These are phyloP conservation scores for Adelognathus sp. DNA, from an alignment of 2,888 invertebrate species.

Conservation along the genomic window DNA sequence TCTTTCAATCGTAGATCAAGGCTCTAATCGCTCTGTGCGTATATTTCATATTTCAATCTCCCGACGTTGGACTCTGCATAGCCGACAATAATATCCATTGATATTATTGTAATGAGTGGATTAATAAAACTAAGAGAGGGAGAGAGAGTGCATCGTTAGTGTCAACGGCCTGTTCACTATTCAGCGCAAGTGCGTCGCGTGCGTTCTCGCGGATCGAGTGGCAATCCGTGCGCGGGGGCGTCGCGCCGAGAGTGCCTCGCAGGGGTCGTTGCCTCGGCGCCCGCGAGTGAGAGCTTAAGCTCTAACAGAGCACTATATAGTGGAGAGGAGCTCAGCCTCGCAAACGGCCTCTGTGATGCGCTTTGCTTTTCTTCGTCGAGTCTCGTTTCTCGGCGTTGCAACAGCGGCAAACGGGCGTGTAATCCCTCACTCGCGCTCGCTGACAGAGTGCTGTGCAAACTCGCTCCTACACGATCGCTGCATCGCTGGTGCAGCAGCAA, in stretches of 20 bases:
- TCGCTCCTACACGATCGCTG: not conserved
- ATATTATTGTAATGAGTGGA: slow-evolving; percentile 14
- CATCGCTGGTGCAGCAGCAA: not conserved
- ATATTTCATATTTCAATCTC: not conserved
- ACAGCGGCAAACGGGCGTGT: slow-evolving; percentile 38
- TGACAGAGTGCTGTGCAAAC: not conserved
- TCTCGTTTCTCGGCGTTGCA: slow-evolving; percentile 22
- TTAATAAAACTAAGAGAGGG: slow-evolving; percentile 2
- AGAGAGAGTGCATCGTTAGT: slow-evolving; percentile 56
- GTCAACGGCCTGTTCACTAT: slow-evolving; percentile 79
- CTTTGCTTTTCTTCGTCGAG: slow-evolving; percentile 26
- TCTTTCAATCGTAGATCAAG: too few species aligned
- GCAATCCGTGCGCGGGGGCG: slow-evolving; percentile 69
- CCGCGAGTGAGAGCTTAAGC: slow-evolving; percentile 62
- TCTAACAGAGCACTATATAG: slow-evolving; percentile 50
- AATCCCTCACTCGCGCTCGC: not conserved
- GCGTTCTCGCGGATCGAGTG: slow-evolving; percentile 57
- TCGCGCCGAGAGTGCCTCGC: slow-evolving; percentile 69
- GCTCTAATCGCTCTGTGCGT: too few species aligned
- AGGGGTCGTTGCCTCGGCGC: slow-evolving; percentile 76
- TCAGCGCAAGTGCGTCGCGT: slow-evolving; percentile 76
- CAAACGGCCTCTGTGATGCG: not conserved
- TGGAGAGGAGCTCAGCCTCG: not conserved
- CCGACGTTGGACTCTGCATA: not conserved
- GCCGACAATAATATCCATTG: not conserved